Conservation (phyloP, 2,113 vertebrate genomes). For the Leptobrachium ailaonicum region DNA sequence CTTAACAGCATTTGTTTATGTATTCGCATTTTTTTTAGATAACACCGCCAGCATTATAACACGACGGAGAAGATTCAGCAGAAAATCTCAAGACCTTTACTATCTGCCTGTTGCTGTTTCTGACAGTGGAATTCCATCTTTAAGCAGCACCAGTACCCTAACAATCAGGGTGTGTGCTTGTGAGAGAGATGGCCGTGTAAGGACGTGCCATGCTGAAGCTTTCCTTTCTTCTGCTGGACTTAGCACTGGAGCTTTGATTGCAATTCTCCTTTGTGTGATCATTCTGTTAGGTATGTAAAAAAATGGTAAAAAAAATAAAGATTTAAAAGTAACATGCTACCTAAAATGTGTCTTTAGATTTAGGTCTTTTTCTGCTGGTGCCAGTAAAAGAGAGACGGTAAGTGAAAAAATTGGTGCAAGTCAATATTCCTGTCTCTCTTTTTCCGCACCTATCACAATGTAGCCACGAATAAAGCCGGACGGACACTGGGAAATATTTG, state of each 20-base stretch:
- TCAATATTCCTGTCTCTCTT: too few species aligned
- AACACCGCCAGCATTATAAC: conserved; percentile 82
- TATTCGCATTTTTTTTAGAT: conserved; percentile 67
- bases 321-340: too few species aligned
- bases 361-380: too few species aligned
- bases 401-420: too few species aligned
- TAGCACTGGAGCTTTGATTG: conserved; percentile 94
- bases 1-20: too few species aligned
- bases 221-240: conserved; percentile 91
- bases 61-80: conserved; percentile 79
- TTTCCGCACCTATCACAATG: too few species aligned
- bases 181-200: conserved; percentile 75
- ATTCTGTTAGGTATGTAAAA: conserved; percentile 87
- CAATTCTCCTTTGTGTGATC: conserved; percentile 93
- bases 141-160: conserved; percentile 91
- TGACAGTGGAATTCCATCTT: conserved; percentile 86
- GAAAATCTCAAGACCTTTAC: conserved; percentile 82
- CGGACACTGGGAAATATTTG: too few species aligned
- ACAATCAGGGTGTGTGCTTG: conserved; percentile 90
- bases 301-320: conserved; percentile 54
- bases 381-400: too few species aligned
- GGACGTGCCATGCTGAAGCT: conserved; percentile 86
- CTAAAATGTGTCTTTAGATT: too few species aligned
- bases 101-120: conserved; percentile 86
- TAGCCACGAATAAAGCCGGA: too few species aligned